Evolutionary conservation across 2,113 vertebrate species (phyloP).

Genomic region (Oncorhynchus kisutch): DNA sequence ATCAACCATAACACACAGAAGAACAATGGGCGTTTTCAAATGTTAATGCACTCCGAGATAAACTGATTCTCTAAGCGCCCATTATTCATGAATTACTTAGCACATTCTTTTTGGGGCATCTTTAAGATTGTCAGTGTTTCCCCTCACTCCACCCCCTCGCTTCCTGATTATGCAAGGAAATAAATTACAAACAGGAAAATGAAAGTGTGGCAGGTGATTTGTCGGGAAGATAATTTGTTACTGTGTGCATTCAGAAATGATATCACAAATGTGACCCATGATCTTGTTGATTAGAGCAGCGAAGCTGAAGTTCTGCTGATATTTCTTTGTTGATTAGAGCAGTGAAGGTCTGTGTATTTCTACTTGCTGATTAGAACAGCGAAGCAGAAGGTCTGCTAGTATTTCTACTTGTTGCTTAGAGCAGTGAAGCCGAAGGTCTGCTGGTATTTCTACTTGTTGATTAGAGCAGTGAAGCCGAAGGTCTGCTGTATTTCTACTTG

Average conservation of each 20-base stretch:
- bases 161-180: constrained; percentile 41
- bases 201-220: constrained; percentile 61
- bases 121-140: constrained; percentile 41
- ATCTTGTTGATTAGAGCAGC: constrained; percentile 60
- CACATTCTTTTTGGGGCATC: constrained; percentile 37
- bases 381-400: too few relatives aligned
- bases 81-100: constrained; percentile 56
- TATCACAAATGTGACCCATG: constrained; percentile 65
- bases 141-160: constrained; percentile 19
- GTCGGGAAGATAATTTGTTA: constrained; percentile 66
- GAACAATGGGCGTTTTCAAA: constrained; percentile 38
- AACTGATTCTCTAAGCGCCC: constrained; percentile 42
- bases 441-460: constrained; percentile 1
- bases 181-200: constrained; percentile 58
- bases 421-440: too few relatives aligned
- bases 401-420: constrained; percentile 3
- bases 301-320: background rate
- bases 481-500: too few relatives aligned
- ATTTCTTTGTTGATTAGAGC: background rate
- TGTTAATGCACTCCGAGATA: constrained; percentile 38
- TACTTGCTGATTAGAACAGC: too few relatives aligned
- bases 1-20: constrained; percentile 19
- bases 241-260: constrained; percentile 59
- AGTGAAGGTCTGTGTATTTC: too few relatives aligned
- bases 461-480: background rate